phyloP scores from a whole-genome alignment of 2,888 invertebrate genomes.

The Drosophila putrida region DNA sequence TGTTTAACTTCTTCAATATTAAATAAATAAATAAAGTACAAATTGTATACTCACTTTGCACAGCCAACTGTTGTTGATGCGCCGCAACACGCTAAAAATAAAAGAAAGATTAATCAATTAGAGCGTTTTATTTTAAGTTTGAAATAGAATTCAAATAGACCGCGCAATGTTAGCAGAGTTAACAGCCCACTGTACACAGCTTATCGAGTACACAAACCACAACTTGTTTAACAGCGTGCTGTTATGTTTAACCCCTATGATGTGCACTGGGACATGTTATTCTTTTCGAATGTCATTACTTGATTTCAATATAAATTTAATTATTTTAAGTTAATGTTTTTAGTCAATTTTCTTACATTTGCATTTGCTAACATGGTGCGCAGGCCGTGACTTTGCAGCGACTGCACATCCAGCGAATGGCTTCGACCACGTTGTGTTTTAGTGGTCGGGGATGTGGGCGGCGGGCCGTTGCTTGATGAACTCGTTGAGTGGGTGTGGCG shows the following conservation, averaged over 20 bases:
- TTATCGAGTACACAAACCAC: conserved; percentile 52
- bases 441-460: conserved; percentile 68
- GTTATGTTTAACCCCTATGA: conserved; percentile 23
- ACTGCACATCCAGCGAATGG: conserved; percentile 85
- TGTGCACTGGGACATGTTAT: neutral
- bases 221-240: conserved; percentile 13
- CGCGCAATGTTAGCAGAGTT: conserved; percentile 30
- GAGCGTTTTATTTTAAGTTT: neutral
- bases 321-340: neutral
- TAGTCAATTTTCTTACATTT: conserved; percentile 64
- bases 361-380: conserved; percentile 83
- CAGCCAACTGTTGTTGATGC: conserved; percentile 88
- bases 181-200: conserved; percentile 1
- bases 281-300: neutral
- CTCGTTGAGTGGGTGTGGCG: conserved; percentile 77
- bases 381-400: conserved; percentile 83
- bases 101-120: conserved; percentile 54
- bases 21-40: conserved; percentile 2
- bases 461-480: conserved; percentile 63
- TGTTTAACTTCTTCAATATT: conserved; percentile 37
- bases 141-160: conserved; percentile 16
- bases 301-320: neutral
- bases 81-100: conserved; percentile 89
- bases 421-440: conserved; percentile 84
- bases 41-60: conserved; percentile 85